Percentiles rank a stretch among this genome's conserved stretches.
Evolutionary conservation across 2,797 vertebrate species (phyloP).

Genomic region (Novumbra hubbsi): DNA sequence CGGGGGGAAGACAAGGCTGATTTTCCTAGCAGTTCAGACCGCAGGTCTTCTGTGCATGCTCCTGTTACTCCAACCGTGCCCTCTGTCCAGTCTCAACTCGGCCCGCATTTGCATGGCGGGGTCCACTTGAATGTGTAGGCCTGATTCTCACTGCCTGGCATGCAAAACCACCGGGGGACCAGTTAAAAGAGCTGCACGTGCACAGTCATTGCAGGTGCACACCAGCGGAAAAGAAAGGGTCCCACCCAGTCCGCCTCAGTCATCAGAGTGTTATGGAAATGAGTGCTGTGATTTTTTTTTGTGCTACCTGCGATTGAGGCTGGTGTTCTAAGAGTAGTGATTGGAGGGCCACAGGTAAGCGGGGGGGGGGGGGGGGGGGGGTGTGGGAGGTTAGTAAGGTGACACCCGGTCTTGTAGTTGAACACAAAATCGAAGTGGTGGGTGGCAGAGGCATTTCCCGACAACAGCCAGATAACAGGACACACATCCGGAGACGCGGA

Average conservation of each 20-base stretch:
- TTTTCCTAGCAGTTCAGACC: constrained; percentile 79
- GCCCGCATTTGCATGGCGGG: constrained; percentile 75
- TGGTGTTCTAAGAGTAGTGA: background rate
- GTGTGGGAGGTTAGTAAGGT: background rate
- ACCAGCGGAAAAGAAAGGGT: constrained; percentile 48
- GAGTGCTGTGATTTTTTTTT: constrained; percentile 66
- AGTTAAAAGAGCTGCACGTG: constrained; percentile 70
- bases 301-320: constrained; percentile 28
- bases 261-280: constrained; percentile 66
- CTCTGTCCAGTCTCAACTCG: constrained; percentile 62
- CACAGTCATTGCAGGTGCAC: constrained; percentile 71
- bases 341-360: constrained; percentile 17
- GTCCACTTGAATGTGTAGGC: constrained; percentile 73
- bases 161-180: constrained; percentile 77
- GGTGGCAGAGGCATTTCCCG: background rate
- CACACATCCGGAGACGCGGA: background rate
- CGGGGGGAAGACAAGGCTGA: constrained; percentile 53
- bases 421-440: constrained; percentile 10
- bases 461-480: background rate
- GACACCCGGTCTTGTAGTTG: constrained; percentile 9
- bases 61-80: constrained; percentile 73
- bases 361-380: constrained; percentile 7
- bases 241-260: constrained; percentile 11
- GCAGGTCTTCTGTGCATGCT: constrained; percentile 65
- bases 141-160: constrained; percentile 76